phyloP scores from a whole-genome alignment of 2,113 vertebrate genomes.

The Boulengeromyrus knoepffleri region DNA sequence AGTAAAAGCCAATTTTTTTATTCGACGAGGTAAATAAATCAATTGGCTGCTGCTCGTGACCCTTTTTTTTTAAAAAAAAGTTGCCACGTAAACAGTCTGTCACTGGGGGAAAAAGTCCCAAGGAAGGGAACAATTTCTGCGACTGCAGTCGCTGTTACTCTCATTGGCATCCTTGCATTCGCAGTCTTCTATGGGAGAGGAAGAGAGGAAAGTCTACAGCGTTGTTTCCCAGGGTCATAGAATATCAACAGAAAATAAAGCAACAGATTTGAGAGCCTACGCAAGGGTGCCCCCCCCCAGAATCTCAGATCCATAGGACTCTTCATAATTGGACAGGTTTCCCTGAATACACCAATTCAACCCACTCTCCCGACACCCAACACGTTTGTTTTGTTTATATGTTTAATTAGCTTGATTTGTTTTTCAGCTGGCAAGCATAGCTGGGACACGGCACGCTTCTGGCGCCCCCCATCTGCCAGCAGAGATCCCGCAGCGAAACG shows the following conservation, averaged over 20 bases:
- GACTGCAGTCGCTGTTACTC: background rate
- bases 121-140: background rate
- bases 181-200: background rate
- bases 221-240: background rate
- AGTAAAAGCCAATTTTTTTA: slow-evolving; percentile 7
- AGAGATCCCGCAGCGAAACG: background rate
- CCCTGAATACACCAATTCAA: background rate
- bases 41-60: background rate
- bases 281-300: background rate
- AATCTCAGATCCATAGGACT: background rate
- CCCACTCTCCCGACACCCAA: background rate
- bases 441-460: background rate
- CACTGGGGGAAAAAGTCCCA: background rate
- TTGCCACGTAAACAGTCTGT: background rate
- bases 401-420: slow-evolving; percentile 20
- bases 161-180: background rate
- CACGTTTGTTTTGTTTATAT: background rate
- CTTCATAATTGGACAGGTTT: background rate
- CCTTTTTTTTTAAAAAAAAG: background rate
- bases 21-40: background rate
- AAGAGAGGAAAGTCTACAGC: background rate
- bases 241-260: background rate
- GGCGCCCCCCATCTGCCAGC: background rate
- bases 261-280: background rate
- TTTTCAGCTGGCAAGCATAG: background rate